Evolutionary conservation across 2,113 vertebrate genomes (phyloP).

Genomic region (Elgaria multicarinata): DNA sequence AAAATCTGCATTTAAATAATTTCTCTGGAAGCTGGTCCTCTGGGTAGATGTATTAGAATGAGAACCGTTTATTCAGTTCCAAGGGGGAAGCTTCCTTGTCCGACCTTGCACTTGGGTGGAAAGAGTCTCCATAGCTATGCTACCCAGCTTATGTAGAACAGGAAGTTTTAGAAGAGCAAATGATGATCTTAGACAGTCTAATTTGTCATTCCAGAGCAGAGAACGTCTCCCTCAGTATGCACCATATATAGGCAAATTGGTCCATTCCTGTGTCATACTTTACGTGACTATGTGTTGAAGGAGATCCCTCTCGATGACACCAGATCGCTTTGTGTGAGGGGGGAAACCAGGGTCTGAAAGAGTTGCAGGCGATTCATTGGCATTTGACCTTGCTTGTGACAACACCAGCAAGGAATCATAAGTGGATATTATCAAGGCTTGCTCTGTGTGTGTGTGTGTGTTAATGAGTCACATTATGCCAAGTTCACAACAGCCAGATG

Average conservation of each 20-base stretch:
- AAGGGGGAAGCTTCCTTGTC: conserved; percentile 45
- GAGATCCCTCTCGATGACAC: conserved; percentile 16
- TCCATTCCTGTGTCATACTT: background rate
- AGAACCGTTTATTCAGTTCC: background rate
- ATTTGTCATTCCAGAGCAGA: background rate
- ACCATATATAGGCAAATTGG: background rate
- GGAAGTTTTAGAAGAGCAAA: background rate
- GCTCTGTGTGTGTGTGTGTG: conserved; percentile 78
- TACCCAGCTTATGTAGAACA: background rate
- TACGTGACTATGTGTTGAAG: background rate
- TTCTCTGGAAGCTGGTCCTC: background rate
- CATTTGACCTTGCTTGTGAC: conserved; percentile 70
- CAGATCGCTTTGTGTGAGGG: background rate
- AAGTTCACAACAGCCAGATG: conserved; percentile 84
- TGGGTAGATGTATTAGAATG: background rate
- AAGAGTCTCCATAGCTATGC: conserved; percentile 44
- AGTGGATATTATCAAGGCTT: conserved; percentile 79
- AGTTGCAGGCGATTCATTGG: conserved; percentile 24
- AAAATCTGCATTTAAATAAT: too few relatives aligned
- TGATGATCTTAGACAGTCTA: rapidly evolving
- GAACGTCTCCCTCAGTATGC: background rate
- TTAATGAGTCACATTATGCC: conserved; percentile 79
- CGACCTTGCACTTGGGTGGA: conserved; percentile 50
- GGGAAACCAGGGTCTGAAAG: rapidly evolving
- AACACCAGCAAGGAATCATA: conserved; percentile 68